Conservation (phyloP, 2,113 vertebrate genomes). For the Sardina pilchardus region DNA sequence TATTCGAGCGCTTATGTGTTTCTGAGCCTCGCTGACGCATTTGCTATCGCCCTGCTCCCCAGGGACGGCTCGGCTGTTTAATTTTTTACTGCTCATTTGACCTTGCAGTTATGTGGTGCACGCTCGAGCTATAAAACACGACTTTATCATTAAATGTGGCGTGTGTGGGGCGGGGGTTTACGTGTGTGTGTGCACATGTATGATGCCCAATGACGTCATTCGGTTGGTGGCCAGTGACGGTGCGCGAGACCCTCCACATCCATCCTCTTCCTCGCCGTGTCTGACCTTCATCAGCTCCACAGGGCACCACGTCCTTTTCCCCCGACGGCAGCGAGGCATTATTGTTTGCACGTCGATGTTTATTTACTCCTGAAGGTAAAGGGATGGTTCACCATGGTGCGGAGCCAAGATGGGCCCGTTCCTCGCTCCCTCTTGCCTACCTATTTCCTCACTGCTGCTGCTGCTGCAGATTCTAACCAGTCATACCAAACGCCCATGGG, state of each 20-base stretch:
- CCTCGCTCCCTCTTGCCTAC: not conserved
- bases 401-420: too few species aligned
- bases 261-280: not conserved
- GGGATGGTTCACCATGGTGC: too few species aligned
- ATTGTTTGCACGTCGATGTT: too few species aligned
- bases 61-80: not conserved
- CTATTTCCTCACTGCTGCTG: too few species aligned
- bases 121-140: not conserved
- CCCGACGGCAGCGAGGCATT: not conserved
- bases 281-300: not conserved
- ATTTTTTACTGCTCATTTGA: not conserved
- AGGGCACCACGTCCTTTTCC: not conserved
- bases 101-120: not conserved
- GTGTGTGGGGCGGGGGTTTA: not conserved
- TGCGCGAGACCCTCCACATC: constrained; percentile 17
- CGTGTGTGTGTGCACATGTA: not conserved
- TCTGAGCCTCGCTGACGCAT: not conserved
- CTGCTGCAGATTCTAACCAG: not conserved
- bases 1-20: constrained; percentile 1
- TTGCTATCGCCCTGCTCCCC: not conserved
- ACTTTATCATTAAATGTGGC: not conserved
- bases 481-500: not conserved
- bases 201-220: constrained; percentile 22
- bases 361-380: too few species aligned
- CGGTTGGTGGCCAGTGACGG: constrained; percentile 8